These are phyloP conservation scores for Polypedilum vanderplanki DNA, from an alignment of 1,140 invertebrate genomes.

Conservation along the genomic window DNA sequence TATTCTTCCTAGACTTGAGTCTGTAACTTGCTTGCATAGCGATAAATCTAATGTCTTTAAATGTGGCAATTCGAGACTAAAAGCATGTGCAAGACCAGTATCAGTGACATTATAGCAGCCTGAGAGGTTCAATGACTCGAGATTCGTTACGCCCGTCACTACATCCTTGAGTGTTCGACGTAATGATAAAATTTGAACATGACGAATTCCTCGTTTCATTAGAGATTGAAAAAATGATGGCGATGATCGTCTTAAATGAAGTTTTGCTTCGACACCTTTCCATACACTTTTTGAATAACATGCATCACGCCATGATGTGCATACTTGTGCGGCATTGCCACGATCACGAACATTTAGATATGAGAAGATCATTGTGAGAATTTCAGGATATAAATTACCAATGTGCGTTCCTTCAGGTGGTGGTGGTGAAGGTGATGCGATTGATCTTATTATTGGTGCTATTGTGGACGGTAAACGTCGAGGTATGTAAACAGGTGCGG, in stretches of 20 bases:
- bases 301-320: constrained; percentile 81
- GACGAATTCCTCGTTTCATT: constrained; percentile 76
- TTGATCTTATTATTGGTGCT: constrained; percentile 48
- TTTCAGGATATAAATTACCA: constrained; percentile 83
- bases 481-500: constrained; percentile 40
- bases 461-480: constrained; percentile 46
- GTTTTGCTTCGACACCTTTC: constrained; percentile 83
- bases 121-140: constrained; percentile 81
- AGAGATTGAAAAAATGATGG: constrained; percentile 78
- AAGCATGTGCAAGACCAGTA: constrained; percentile 70
- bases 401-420: constrained; percentile 64
- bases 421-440: constrained; percentile 36
- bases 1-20: constrained; percentile 73
- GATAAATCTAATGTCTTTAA: constrained; percentile 79
- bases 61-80: constrained; percentile 62
- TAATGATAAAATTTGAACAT: constrained; percentile 82
- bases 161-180: constrained; percentile 78
- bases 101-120: constrained; percentile 90
- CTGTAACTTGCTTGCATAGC: constrained; percentile 90
- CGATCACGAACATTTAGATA: constrained; percentile 82
- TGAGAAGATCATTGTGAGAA: constrained; percentile 85
- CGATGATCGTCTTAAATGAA: constrained; percentile 77
- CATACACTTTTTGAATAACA: constrained; percentile 87
- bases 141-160: constrained; percentile 72
- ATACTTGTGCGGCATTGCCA: constrained; percentile 84